Conservation (phyloP, 2,113 vertebrate species). For the Bubalus kerabau region DNA sequence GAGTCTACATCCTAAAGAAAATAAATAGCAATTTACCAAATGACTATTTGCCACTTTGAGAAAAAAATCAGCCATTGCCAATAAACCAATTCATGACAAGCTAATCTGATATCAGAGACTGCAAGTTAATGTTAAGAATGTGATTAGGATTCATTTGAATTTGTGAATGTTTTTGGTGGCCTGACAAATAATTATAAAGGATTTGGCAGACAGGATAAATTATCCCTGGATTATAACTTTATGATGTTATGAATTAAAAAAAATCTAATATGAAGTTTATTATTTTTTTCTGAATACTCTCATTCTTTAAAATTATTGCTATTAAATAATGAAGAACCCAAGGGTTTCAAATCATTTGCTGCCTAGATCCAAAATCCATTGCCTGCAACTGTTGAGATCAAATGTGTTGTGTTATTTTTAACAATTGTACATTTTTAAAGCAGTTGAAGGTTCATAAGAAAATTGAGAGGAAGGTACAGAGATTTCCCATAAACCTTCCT, state of each 20-base stretch:
- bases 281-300: not conserved
- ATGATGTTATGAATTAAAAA: not conserved
- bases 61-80: constrained; percentile 60
- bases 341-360: not conserved
- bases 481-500: not conserved
- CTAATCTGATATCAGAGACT: constrained; percentile 23
- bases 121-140: constrained; percentile 40
- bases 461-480: not conserved
- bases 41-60: constrained; percentile 59
- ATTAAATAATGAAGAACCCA: not conserved
- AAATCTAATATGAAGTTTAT: not conserved
- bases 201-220: not conserved
- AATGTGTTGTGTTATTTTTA: not conserved
- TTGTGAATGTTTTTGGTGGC: constrained; percentile 7
- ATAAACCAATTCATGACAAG: constrained; percentile 37
- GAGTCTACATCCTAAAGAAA: constrained; percentile 39
- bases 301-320: not conserved
- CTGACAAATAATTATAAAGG: not conserved
- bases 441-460: not conserved
- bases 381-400: not conserved
- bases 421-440: not conserved
- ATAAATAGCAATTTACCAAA: constrained; percentile 57
- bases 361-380: not conserved
- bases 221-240: not conserved
- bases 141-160: not conserved